A percentile compares a stretch with the other conserved stretches of the same genome.
phyloP scores from a whole-genome alignment of 2,113 vertebrate species.

The Chamaea fasciata region DNA sequence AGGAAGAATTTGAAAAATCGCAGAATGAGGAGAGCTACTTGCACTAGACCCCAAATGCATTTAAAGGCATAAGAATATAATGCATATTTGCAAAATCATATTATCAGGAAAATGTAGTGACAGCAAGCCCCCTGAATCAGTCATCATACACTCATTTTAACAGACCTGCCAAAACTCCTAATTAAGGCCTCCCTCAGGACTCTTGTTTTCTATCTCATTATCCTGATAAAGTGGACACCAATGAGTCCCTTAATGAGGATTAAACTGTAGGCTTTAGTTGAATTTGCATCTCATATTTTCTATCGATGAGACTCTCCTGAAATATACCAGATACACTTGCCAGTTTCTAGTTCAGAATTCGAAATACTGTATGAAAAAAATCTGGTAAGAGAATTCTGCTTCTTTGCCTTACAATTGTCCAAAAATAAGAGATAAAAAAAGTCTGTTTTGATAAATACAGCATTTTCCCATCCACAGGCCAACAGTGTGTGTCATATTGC shows the following conservation, averaged over 20 bases:
- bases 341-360: not conserved
- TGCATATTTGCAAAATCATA: not conserved
- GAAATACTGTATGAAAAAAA: not conserved
- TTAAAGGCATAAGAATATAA: not conserved
- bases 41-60: not conserved
- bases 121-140: not conserved
- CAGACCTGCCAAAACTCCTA: conserved; percentile 36
- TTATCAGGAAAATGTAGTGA: not conserved
- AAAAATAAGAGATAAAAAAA: not conserved
- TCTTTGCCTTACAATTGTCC: not conserved
- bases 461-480: conserved; percentile 8
- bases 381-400: not conserved
- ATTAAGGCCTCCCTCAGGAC: conserved; percentile 50
- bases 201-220: conserved; percentile 54
- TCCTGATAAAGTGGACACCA: conserved; percentile 60
- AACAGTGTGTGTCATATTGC: conserved; percentile 25
- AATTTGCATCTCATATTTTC: conserved; percentile 44
- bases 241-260: conserved; percentile 48
- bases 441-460: conserved; percentile 31
- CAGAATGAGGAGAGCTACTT: not conserved
- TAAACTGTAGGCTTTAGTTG: conserved; percentile 41
- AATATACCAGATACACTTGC: not conserved
- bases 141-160: conserved; percentile 10
- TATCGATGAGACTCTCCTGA: not conserved
- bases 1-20: not conserved